These are phyloP conservation scores for Aphidius gifuensis DNA, from an alignment of 1,140 invertebrate genomes.

Conservation along the genomic window DNA sequence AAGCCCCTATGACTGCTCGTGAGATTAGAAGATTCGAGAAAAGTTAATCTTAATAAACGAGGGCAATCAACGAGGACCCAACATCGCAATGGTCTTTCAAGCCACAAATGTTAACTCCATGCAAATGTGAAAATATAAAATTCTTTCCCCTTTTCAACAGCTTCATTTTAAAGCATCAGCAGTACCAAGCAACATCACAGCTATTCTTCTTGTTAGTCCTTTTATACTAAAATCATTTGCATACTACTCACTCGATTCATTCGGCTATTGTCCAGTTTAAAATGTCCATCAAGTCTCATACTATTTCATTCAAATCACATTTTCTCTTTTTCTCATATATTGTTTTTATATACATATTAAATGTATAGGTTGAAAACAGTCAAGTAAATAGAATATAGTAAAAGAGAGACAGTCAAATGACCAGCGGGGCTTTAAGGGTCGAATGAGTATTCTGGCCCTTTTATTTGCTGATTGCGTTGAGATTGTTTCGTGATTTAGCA, in stretches of 20 bases:
- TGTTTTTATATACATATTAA: too few relatives aligned
- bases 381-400: conserved; percentile 38
- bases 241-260: conserved; percentile 39
- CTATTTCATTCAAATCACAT: conserved; percentile 41
- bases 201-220: conserved; percentile 20
- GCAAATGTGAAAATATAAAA: conserved; percentile 44
- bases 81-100: conserved; percentile 29
- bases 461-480: conserved; percentile 57
- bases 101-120: conserved; percentile 51
- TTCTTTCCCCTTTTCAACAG: conserved; percentile 7
- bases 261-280: conserved; percentile 42
- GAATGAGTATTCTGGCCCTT: conserved; percentile 42
- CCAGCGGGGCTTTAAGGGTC: conserved; percentile 50
- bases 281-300: conserved; percentile 49
- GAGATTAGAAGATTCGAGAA: conserved; percentile 39
- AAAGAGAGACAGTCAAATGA: conserved; percentile 51
- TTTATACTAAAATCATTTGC: conserved; percentile 47
- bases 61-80: conserved; percentile 47
- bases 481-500: conserved; percentile 59
- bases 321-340: conserved; percentile 34
- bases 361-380: background rate
- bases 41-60: conserved; percentile 59
- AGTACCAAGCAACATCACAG: conserved; percentile 6
- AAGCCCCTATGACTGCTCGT: conserved; percentile 28
- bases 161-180: background rate